Evolutionary conservation across 2,888 invertebrate genomes (phyloP), one percentile per base, ranked within the genome.

Genomic region (Rutpela maculata): DNA sequence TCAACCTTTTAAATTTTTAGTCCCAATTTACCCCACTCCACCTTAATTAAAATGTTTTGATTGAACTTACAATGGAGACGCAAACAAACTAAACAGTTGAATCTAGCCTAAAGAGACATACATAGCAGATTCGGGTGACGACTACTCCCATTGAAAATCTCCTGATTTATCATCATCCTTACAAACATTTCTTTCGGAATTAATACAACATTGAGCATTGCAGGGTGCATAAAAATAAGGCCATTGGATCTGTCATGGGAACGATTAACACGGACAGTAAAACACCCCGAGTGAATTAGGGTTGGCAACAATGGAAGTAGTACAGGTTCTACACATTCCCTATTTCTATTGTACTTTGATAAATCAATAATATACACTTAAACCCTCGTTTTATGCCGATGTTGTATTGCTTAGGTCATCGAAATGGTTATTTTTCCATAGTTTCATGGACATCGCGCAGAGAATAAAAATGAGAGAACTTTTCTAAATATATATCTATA

Each of bases 201-300:
- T 69, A 69, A 69, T 69, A 69, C 69, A 38, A 59, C 69, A 69
- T 69, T 31, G 57, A 57, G 18, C n/a, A 17, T 60, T 70, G 12
- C 38, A 63, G 74, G 75, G 78, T 77, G 78, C 76, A 80, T 74
- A 75, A 73, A 76, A 68, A 67, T 76, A 73, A 69, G 66, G 72
- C n/a, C 77, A 65, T 68, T 78, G 72, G 63, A 71, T 65, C 73
- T 70, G 73, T 78, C 80, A 69, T 79, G 81, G 79, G 81, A 79
- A 76, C 81, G 72, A 78, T 79, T 79, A 81, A 71, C 66, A 66
- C 70, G 43, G 73, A 71, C 78, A 76, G 80, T 76, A 81, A 78
- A 77, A 78, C 75, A 77, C 73, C 78, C 78, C 76, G 65, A 60
- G 73, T 63, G 67, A 63, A 78, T 76, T 77, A 57, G 77, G 78